Evolutionary conservation across 2,113 vertebrate genomes (phyloP).

Genomic region (Oreochromis niloticus): DNA sequence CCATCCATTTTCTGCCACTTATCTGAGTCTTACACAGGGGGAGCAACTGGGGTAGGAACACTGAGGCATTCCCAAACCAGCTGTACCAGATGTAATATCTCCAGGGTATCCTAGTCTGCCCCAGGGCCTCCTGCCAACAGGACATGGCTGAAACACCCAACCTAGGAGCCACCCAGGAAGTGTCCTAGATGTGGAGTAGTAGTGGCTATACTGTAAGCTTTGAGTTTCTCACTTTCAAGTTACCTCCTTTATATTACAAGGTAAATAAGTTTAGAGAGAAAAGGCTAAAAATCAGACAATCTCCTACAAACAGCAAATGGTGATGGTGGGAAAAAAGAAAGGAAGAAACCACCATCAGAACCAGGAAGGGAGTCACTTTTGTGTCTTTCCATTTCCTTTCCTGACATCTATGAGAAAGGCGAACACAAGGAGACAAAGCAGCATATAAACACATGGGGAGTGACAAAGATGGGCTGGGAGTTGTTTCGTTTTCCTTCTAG

Average conservation of each 20-base stretch:
- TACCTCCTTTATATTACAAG: neutral
- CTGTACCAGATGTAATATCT: neutral
- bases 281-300: neutral
- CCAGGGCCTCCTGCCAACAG: neutral
- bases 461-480: neutral
- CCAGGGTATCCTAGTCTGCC: neutral
- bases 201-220: neutral
- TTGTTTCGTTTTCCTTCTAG: neutral
- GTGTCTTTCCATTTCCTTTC: neutral
- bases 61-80: neutral
- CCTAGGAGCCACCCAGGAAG: neutral
- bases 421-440: neutral
- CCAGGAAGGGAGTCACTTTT: neutral
- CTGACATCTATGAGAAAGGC: neutral
- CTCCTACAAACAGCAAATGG: fast-evolving
- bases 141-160: neutral
- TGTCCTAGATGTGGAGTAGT: neutral
- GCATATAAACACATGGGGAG: neutral
- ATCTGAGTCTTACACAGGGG: neutral
- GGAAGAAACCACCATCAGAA: neutral
- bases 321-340: fast-evolving
- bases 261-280: neutral
- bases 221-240: neutral
- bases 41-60: neutral
- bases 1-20: neutral